Percentiles rank a stretch among this genome's conserved stretches.
phyloP scores from a whole-genome alignment of 1,140 invertebrate genomes.

The Brachionus rubens region DNA sequence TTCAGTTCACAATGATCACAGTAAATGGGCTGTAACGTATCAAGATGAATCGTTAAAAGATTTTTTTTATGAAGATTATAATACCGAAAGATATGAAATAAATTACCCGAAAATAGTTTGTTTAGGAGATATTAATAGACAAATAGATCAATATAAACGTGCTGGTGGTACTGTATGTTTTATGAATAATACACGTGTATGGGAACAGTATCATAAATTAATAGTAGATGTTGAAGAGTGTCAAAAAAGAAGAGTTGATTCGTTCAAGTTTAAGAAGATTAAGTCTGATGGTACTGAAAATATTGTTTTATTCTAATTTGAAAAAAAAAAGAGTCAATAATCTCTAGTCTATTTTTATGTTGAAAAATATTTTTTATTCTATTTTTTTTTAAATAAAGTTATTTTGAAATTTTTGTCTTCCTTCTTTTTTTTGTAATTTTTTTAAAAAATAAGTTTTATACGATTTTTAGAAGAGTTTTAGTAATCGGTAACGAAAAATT shows the following conservation, averaged over 20 bases:
- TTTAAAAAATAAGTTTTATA: too few species aligned
- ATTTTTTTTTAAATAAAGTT: too few species aligned
- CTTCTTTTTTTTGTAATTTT: too few species aligned
- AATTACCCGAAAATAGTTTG: constrained; percentile 5
- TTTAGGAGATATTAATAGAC: constrained; percentile 38
- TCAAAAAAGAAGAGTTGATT: not conserved
- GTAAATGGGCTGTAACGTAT: constrained; percentile 37
- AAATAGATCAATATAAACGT: constrained; percentile 44
- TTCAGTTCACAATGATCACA: constrained; percentile 37
- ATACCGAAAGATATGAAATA: not conserved
- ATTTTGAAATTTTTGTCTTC: too few species aligned
- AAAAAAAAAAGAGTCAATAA: too few species aligned
- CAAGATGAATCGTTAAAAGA: not conserved
- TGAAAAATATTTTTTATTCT: too few species aligned
- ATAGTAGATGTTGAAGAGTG: constrained; percentile 14
- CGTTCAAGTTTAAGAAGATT: not conserved
- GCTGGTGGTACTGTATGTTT: constrained; percentile 42
- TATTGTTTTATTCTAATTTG: too few species aligned
- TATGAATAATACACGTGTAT: not conserved
- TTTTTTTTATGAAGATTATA: not conserved
- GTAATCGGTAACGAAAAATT: too few species aligned
- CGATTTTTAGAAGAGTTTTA: too few species aligned
- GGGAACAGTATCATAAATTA: constrained; percentile 24
- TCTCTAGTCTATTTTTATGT: too few species aligned
- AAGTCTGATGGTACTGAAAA: not conserved